Evolutionary conservation across 1,140 invertebrate genomes (phyloP), one percentile per base, ranked within the genome.

Genomic region (Capitella teleta): DNA sequence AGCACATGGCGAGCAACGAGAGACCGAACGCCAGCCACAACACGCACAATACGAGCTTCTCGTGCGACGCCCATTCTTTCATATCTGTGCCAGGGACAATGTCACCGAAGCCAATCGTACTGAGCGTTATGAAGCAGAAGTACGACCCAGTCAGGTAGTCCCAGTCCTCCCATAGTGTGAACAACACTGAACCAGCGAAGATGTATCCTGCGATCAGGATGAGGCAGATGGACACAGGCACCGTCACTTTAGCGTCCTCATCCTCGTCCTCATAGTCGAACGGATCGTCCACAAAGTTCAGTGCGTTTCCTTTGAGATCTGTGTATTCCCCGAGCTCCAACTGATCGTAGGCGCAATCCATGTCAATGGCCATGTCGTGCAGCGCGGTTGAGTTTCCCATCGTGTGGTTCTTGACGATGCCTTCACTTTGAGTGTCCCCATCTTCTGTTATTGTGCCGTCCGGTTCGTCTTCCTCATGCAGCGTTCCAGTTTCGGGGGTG

Each of bases 1-100:
- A 93, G 46, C 87, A 86, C 87, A 91, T 93, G 1, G 89, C 87
- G 56, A 94, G 82, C 26, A 94, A 72, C 12, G 90, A 84, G 25
- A 94, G 76, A 21, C 90, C 90, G 54, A 93, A 77, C 28, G 93
- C 76, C 28, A 94, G 67, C 67, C 92, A 94, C 1, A 87, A 74
- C 63, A 86, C 54, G 47, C 63, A 63, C 0, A 63, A 52, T 2
- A 66, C 53, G 26, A 56, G 61, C 50, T 66, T 66, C 34, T 64
- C 63, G 34, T 66, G 59, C 6, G 58, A 51, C n/a, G 59, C 54
- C 67, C 68, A 69, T 4, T 60, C 55, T 6, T 62, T 50, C 44
- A 59, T 50, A 25, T 61, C 58, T 28, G 60, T 67, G 1, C 68
- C 67, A 0, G 68, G 68, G n/a, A 96, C 90, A 66, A 94, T 88